Conservation (phyloP, 1,140 invertebrate genomes). For the Drosophila busckii region DNA sequence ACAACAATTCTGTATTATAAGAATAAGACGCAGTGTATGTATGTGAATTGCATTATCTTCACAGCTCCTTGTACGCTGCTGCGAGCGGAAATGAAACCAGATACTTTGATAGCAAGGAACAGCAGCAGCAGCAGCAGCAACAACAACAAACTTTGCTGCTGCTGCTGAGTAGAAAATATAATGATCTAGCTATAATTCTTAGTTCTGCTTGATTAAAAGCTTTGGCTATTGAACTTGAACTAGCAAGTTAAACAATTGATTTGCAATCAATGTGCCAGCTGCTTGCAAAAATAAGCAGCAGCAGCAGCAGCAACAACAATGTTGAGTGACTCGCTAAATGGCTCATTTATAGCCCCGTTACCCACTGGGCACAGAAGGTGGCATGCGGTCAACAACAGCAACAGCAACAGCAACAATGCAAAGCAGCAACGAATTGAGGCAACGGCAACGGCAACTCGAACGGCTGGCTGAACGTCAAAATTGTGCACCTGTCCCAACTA, state of each 20-base stretch:
- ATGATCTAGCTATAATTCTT: conserved; percentile 33
- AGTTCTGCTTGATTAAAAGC: background rate
- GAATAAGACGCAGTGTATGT: conserved; percentile 13
- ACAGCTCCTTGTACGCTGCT: conserved; percentile 55
- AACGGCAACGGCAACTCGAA: conserved; percentile 46
- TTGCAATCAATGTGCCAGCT: conserved; percentile 51
- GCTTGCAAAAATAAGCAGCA: conserved; percentile 17
- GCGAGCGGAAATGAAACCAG: conserved; percentile 77
- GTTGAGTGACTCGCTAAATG: conserved; percentile 71
- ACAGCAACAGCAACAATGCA: conserved; percentile 35
- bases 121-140: conserved; percentile 4
- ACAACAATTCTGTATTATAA: conserved; percentile 47
- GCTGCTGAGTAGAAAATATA: conserved; percentile 27
- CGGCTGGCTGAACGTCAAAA: conserved; percentile 65
- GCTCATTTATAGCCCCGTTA: conserved; percentile 70
- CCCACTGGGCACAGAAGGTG: conserved; percentile 66
- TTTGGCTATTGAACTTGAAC: background rate
- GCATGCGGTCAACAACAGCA: conserved; percentile 56
- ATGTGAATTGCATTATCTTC: conserved; percentile 47
- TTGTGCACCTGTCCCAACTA: conserved; percentile 76
- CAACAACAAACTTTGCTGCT: conserved; percentile 17
- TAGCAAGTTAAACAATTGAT: conserved; percentile 21
- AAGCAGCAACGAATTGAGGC: conserved; percentile 68
- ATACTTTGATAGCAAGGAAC: conserved; percentile 62
- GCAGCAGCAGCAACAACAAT: no score